These are phyloP conservation scores for Panulirus ornatus DNA, from an alignment of 1,140 invertebrate species.

Conservation along the genomic window DNA sequence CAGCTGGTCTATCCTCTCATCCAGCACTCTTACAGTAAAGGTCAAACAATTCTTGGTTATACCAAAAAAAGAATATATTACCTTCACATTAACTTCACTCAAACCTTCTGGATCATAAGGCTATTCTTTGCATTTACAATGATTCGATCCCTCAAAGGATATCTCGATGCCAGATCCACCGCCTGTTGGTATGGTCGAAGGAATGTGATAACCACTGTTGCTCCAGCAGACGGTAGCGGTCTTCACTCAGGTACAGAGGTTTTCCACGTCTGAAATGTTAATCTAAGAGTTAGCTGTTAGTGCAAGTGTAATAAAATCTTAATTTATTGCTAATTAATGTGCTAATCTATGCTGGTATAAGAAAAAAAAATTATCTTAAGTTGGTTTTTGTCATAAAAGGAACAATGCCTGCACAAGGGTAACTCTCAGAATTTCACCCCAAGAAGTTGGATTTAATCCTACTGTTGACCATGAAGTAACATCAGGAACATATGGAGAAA, in stretches of 20 bases:
- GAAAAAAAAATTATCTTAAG: no score
- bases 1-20: neutral
- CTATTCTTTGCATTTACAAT: slow-evolving; percentile 49
- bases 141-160: slow-evolving; percentile 81
- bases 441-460: no score
- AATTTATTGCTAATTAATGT: no score
- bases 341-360: no score
- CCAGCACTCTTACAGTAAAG: slow-evolving; percentile 1
- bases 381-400: no score
- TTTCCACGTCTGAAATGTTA: slow-evolving; percentile 88
- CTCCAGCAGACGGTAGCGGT: slow-evolving; percentile 93
- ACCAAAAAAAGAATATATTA: slow-evolving; percentile 8
- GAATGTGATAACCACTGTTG: slow-evolving; percentile 97
- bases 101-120: slow-evolving; percentile 19
- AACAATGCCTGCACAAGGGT: no score
- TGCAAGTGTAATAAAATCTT: no score
- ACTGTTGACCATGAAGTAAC: no score
- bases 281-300: neutral
- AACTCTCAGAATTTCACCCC: no score
- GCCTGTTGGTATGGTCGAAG: slow-evolving; percentile 93
- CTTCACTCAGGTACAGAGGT: slow-evolving; percentile 93
- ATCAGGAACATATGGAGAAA: no score
- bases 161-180: slow-evolving; percentile 94
- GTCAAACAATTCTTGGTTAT: neutral
- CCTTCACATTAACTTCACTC: slow-evolving; percentile 24